These are phyloP conservation scores for Clamator glandarius DNA, from an alignment of 2,797 vertebrate genomes.

Conservation along the genomic window DNA sequence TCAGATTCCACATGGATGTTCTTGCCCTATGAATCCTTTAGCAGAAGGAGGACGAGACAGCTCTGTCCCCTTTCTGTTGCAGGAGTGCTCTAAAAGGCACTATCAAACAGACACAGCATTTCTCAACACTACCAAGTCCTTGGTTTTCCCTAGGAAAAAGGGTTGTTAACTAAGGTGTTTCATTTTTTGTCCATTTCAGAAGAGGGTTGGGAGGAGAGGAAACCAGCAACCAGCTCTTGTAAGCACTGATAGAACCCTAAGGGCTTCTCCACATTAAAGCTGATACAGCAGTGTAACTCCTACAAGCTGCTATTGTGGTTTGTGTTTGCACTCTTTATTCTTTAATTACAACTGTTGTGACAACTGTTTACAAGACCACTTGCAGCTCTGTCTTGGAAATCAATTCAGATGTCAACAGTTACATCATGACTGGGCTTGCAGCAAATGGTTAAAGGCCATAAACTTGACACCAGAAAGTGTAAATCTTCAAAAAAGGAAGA, in stretches of 20 bases:
- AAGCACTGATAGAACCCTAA: background rate
- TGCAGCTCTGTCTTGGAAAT: conserved; percentile 19
- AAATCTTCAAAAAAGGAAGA: background rate
- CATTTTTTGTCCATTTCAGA: background rate
- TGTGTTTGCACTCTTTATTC: background rate
- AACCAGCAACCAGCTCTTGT: background rate
- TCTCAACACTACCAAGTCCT: background rate
- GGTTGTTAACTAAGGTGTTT: background rate
- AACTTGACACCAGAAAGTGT: background rate
- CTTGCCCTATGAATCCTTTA: background rate
- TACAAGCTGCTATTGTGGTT: conserved; percentile 4
- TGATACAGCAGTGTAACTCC: background rate
- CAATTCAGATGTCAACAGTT: conserved; percentile 28
- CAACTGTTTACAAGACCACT: conserved; percentile 34
- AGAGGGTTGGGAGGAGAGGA: background rate
- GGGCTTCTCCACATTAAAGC: conserved; percentile 10
- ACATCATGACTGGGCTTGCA: background rate
- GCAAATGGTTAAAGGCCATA: background rate
- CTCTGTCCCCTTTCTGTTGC: background rate
- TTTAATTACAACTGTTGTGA: conserved; percentile 6
- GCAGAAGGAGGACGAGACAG: background rate
- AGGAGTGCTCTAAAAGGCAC: background rate
- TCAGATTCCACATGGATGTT: background rate
- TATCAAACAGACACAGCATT: background rate
- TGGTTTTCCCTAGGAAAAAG: background rate